These are phyloP conservation scores for Cyphotilapia sp. DNA, from an alignment of 2,113 vertebrate species.

Conservation along the genomic window DNA sequence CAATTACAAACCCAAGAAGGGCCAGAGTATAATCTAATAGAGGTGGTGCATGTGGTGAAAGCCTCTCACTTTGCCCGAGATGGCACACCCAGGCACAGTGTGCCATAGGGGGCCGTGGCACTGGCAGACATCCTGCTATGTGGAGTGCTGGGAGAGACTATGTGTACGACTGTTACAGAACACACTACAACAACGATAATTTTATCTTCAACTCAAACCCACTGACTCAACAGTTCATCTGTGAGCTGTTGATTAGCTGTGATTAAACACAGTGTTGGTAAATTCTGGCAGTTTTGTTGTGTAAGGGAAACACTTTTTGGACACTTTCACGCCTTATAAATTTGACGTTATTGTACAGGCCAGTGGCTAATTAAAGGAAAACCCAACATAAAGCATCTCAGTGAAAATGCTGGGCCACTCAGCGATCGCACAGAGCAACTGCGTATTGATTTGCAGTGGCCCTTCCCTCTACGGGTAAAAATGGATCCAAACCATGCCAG, in stretches of 20 bases:
- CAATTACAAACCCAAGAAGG: conserved; percentile 66
- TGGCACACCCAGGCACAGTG: conserved; percentile 35
- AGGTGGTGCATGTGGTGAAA: conserved; percentile 51
- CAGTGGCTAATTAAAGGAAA: background rate
- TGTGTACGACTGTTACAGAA: background rate
- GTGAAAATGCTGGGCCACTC: background rate
- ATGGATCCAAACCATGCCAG: background rate
- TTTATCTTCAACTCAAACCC: conserved; percentile 19
- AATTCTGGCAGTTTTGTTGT: background rate
- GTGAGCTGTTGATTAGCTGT: background rate
- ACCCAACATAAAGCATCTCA: background rate
- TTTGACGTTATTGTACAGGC: background rate
- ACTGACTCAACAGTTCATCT: background rate
- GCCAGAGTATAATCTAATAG: conserved; percentile 66
- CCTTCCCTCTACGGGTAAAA: background rate
- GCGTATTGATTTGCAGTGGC: background rate
- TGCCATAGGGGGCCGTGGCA: background rate
- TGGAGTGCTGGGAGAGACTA: background rate
- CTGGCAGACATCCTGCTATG: conserved; percentile 1
- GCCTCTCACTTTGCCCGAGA: conserved; percentile 43
- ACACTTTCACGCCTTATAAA: background rate
- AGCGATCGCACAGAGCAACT: background rate
- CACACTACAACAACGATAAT: background rate
- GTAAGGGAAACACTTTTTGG: background rate
- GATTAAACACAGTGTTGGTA: background rate